Evolutionary conservation across 2,797 vertebrate genomes (phyloP), one percentile per base, ranked within the genome.

Genomic region (Coracias cyanogaster): DNA sequence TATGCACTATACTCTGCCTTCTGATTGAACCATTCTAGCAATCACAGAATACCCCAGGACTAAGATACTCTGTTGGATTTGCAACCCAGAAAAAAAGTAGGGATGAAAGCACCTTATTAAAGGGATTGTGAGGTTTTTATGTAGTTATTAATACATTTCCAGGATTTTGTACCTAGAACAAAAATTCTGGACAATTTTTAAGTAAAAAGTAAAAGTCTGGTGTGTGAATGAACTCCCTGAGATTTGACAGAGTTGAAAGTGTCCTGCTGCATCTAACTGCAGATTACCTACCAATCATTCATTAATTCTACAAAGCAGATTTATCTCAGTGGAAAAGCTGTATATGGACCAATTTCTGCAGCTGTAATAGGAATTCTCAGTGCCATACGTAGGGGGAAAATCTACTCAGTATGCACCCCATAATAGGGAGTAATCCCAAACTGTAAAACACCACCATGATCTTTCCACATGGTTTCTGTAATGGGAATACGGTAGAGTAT

Each of bases 1-100:
- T 80, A 41, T 0, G 0, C 3, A 31, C 4, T 0, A 0, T 37
- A 60, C 33, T 89, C 83, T 66, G 10, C 8, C 28, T 79, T 95
- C 74, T 87, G 81, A 84, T 26, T 93, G 92, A 89, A 55, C 10
- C 10, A 33, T 66, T 94, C 73, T 45, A 74, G 37, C 41, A 89
- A 82, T 67, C 71, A 87, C 29, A 37, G 62, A 89, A 65, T 60
- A 66, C 31, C 21, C 22, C 31, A 64, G 31, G 51, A 87, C 26
- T 45, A 29, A 94, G 31, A 72, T 10, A 55, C 0, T 14, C 6
- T 11, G 17, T 12, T 64, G 31, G 22, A 93, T 55, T 88, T 60
- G 20, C 52, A 89, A 22, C 10, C 15, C 31, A 74, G 65, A 28
- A 48, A 85, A 81, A 82, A 79, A 7, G 61, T 1, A 62, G 4